Evolutionary conservation across 2,888 invertebrate genomes (phyloP).

Genomic region (Heliconius ethilla): DNA sequence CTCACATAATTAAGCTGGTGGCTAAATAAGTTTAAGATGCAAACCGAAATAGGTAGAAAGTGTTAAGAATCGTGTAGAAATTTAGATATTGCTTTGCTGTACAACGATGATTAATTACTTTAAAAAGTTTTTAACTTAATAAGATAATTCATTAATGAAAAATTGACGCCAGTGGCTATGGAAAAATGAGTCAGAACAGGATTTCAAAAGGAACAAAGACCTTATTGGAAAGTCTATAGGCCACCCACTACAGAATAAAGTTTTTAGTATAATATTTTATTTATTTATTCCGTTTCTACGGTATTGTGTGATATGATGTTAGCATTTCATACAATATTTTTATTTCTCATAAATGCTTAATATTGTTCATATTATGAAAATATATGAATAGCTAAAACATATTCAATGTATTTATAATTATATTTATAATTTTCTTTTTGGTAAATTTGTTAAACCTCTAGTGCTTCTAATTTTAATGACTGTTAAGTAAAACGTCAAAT

Average conservation of each 20-base stretch:
- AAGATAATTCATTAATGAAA: background rate
- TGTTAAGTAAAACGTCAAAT: slow-evolving; percentile 3
- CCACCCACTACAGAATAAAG: background rate
- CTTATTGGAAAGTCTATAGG: background rate
- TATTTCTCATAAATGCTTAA: background rate
- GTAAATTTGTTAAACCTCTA: background rate
- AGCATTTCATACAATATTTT: background rate
- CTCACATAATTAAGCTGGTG: background rate
- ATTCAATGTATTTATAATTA: too few relatives aligned
- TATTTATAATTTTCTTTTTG: background rate
- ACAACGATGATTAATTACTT: background rate
- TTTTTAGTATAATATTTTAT: background rate
- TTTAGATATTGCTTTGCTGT: background rate
- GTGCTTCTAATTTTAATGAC: background rate
- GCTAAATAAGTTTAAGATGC: background rate
- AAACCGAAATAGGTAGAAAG: slow-evolving; percentile 1
- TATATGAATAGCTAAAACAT: background rate
- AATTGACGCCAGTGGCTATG: background rate
- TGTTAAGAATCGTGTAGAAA: background rate
- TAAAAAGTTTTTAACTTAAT: background rate
- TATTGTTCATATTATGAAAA: background rate
- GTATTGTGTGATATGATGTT: slow-evolving; percentile 10
- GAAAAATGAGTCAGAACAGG: slow-evolving; percentile 1
- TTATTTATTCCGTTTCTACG: slow-evolving; percentile 26
- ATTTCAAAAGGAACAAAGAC: slow-evolving; percentile 2